phyloP scores from a whole-genome alignment of 2,113 vertebrate genomes.

The Daboia siamensis region DNA sequence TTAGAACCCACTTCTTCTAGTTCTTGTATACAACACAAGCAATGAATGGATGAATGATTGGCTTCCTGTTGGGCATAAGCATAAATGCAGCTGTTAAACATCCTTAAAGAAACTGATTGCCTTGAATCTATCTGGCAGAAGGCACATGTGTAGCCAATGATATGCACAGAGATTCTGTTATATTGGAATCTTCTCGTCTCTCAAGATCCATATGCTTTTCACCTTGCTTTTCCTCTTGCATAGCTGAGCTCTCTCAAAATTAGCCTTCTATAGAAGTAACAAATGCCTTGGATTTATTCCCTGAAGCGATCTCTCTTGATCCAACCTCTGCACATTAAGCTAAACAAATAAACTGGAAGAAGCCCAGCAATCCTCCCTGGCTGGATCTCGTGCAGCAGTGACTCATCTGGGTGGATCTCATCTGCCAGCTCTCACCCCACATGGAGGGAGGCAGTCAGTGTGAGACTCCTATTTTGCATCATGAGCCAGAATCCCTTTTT shows the following conservation, averaged over 20 bases:
- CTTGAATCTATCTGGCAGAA: background rate
- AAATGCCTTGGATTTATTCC: background rate
- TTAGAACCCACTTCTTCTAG: background rate
- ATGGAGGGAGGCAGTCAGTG: background rate
- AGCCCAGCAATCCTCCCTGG: conserved; percentile 2
- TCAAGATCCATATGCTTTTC: background rate
- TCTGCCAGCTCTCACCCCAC: background rate
- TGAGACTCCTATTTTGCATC: background rate
- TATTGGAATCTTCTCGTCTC: background rate
- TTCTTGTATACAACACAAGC: background rate
- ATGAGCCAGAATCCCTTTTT: background rate
- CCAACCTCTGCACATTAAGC: background rate
- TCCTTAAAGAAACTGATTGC: background rate
- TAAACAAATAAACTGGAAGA: conserved; percentile 15
- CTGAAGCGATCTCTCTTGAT: background rate
- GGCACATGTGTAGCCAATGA: background rate
- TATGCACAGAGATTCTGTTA: background rate
- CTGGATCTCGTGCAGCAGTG: background rate
- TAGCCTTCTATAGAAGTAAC: conserved; percentile 8
- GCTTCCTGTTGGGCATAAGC: background rate
- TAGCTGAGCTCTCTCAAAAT: background rate
- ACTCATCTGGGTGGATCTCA: conserved; percentile 32
- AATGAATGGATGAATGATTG: background rate
- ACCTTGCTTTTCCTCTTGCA: background rate
- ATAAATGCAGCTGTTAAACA: background rate